phyloP scores from a whole-genome alignment of 2,888 invertebrate species.

The Uropetala carovei region DNA sequence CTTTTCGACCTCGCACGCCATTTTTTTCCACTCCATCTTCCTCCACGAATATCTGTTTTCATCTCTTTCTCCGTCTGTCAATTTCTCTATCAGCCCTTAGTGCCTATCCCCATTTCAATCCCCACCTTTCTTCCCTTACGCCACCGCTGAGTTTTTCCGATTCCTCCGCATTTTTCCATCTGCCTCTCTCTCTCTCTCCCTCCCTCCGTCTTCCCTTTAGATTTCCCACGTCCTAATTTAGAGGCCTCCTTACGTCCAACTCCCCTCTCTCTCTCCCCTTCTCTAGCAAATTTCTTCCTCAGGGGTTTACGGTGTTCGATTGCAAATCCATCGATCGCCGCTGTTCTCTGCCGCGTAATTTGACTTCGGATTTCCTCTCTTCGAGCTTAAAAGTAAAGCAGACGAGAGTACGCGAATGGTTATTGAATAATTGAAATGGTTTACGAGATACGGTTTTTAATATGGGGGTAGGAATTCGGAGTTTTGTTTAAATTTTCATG shows the following conservation, averaged over 20 bases:
- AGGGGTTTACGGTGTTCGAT: no score
- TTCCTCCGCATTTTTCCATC: not conserved
- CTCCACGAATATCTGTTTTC: not conserved
- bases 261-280: not conserved
- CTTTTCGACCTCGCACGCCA: not conserved
- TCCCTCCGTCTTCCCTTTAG: not conserved
- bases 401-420: no score
- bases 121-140: not conserved
- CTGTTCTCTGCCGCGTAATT: no score
- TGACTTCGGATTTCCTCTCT: no score
- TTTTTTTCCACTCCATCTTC: conserved; percentile 7
- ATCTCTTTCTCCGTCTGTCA: not conserved
- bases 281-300: not conserved
- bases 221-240: not conserved
- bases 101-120: not conserved
- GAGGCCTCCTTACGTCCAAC: not conserved
- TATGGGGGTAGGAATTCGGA: no score
- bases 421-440: no score
- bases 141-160: not conserved
- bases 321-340: no score
- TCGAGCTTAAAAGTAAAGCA: no score
- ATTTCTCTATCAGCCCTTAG: conserved; percentile 3
- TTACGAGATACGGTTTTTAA: no score
- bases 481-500: no score
- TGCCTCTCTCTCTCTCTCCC: not conserved